Conservation (phyloP, 2,797 vertebrate species). For the Potorous gilbertii region DNA sequence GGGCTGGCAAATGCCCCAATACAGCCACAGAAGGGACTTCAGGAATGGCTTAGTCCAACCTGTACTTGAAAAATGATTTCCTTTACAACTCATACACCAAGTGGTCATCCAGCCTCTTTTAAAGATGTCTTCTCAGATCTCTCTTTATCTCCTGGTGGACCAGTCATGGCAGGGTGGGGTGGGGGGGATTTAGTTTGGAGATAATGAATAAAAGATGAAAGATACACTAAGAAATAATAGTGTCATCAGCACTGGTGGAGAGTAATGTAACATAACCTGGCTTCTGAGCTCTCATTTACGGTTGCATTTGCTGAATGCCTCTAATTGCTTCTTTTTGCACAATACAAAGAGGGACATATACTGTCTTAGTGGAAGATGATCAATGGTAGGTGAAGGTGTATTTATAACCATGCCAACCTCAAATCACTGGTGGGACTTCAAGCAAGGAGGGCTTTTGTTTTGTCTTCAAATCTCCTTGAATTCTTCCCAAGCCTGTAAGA, state of each 20-base stretch:
- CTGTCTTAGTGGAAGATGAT: background rate
- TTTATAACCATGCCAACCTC: background rate
- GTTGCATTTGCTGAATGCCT: background rate
- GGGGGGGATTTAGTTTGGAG: background rate
- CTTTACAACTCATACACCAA: background rate
- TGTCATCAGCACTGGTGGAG: background rate
- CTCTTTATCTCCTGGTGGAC: background rate
- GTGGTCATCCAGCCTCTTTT: background rate
- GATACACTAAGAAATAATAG: background rate
- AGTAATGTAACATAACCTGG: background rate
- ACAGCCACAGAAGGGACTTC: background rate
- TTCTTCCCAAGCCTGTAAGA: constrained; percentile 8
- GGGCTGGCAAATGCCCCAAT: background rate
- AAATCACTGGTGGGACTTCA: constrained; percentile 27
- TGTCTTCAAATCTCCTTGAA: constrained; percentile 52
- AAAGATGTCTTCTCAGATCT: background rate
- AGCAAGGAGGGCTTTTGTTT: constrained; percentile 24
- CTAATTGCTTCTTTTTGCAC: background rate
- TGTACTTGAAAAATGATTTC: background rate
- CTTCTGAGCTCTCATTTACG: background rate
- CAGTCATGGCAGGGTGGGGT: background rate
- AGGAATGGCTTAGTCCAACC: background rate
- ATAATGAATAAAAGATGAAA: background rate
- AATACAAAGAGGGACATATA: background rate
- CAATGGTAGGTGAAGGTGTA: constrained; percentile 3